phyloP scores from a whole-genome alignment of 2,797 vertebrate species.

The Poeciliopsis paucimaculata region DNA sequence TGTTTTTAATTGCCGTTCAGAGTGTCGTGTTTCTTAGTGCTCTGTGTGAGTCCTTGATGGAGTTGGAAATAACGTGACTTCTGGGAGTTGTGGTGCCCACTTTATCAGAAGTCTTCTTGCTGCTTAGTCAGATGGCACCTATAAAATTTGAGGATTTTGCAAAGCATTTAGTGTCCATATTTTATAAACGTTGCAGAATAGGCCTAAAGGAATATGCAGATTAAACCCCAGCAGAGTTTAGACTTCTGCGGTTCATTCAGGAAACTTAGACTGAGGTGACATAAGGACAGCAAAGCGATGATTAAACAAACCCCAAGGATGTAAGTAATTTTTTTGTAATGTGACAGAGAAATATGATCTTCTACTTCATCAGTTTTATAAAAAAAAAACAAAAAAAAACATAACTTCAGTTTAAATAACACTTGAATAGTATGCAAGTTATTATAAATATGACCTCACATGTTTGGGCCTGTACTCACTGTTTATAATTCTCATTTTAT shows the following conservation, averaged over 20 bases:
- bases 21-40: neutral
- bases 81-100: neutral
- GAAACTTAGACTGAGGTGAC: neutral
- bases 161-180: neutral
- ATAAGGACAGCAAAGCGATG: neutral
- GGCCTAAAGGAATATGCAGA: neutral
- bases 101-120: neutral
- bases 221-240: neutral
- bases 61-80: neutral
- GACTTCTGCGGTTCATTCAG: neutral
- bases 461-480: neutral
- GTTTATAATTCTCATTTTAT: constrained; percentile 12
- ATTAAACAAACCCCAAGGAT: neutral
- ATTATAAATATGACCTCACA: constrained; percentile 8
- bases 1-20: neutral
- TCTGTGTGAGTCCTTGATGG: neutral
- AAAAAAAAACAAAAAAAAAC: neutral
- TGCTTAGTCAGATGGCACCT: neutral
- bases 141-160: neutral
- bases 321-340: too few species aligned
- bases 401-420: neutral
- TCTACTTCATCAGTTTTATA: neutral
- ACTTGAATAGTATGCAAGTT: neutral
- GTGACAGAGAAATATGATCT: too few species aligned
- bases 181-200: neutral